Evolutionary conservation across 35 echinoderm and acorn worm species (phyloP).

Genomic region (Ophioderma brevispina): DNA sequence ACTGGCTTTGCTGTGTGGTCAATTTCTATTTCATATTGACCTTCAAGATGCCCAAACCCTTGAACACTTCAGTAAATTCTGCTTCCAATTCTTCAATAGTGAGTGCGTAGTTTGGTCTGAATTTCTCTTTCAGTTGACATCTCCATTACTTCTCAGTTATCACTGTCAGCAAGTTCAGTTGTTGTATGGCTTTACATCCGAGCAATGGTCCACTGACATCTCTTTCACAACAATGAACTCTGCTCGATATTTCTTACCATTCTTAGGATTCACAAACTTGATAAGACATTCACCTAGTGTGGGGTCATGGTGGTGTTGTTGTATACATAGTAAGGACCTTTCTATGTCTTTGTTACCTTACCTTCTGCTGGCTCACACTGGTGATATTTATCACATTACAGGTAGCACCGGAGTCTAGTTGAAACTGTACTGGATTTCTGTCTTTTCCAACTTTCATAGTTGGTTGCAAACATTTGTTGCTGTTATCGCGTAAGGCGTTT

Average conservation of each 20-base stretch:
- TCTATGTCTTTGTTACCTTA: not conserved
- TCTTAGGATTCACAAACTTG: constrained; percentile 70
- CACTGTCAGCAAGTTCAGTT: no score
- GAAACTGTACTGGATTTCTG: not conserved
- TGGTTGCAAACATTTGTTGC: no score
- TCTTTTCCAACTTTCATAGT: not conserved
- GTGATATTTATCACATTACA: not conserved
- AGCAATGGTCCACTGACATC: not conserved
- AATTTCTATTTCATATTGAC: constrained; percentile 25
- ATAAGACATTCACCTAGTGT: constrained; percentile 45
- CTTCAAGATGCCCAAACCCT: not conserved
- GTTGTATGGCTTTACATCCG: no score
- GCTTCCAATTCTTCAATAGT: not conserved
- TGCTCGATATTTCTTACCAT: constrained; percentile 31
- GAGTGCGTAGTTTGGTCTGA: no score
- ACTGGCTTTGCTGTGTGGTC: not conserved
- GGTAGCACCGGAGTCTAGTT: not conserved
- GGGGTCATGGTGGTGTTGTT: constrained; percentile 42
- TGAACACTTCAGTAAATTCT: constrained; percentile 20
- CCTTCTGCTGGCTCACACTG: no score
- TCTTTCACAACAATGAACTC: constrained; percentile 46
- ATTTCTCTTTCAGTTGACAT: no score
- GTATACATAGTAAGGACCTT: constrained; percentile 68
- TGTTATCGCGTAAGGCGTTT: no score
- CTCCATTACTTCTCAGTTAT: no score